Evolutionary conservation across 2,888 invertebrate genomes (phyloP), one percentile per base, ranked within the genome.

Genomic region (Asteroscopus sphinx): DNA sequence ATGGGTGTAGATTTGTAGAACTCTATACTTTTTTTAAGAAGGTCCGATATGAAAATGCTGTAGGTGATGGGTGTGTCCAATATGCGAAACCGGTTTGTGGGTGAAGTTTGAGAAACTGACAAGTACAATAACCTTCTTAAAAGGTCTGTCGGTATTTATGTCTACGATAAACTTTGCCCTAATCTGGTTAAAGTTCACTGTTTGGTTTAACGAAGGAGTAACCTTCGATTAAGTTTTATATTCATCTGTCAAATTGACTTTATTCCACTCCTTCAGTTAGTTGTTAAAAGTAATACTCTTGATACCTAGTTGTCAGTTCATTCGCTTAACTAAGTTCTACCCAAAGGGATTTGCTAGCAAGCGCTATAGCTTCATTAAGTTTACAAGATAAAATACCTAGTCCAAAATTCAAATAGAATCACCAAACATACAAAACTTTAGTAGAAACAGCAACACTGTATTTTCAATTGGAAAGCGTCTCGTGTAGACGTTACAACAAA

Each of bases 351-450:
- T 21, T 6, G 30, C 9, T 3, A 30, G 30, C n/a, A n/a, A 30
- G 21, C 21, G 4, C 21, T 4, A 21, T 6, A 21, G 21, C 21
- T 21, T 21, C 21, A 21, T 21, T 21, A 4, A 62, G 62, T 68
- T 62, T 51, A 69, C 53, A 44, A 69, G n/a, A 33, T 37, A 28
- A 62, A 62, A 63, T 44, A 62, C 40, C n/a, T n/a, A n/a, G n/a
- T n/a, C n/a, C n/a, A n/a, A n/a, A n/a, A n/a, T 63, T 32, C 36
- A 64, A 64, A 64, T 26, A 54, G 56, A 69, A 53, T 63, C 15
- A 15, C 25, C 21, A 21, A 21, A 21, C 21, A 1, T 4, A 21
- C 21, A 21, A 4, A 21, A 21, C 21, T 21, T 21, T 21, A 3
- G 5, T 21, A 21, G 5, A 21, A 21, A 21, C 21, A 21, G 21